phyloP scores from a whole-genome alignment of 1,140 invertebrate species.

The Oncopeltus fasciatus region DNA sequence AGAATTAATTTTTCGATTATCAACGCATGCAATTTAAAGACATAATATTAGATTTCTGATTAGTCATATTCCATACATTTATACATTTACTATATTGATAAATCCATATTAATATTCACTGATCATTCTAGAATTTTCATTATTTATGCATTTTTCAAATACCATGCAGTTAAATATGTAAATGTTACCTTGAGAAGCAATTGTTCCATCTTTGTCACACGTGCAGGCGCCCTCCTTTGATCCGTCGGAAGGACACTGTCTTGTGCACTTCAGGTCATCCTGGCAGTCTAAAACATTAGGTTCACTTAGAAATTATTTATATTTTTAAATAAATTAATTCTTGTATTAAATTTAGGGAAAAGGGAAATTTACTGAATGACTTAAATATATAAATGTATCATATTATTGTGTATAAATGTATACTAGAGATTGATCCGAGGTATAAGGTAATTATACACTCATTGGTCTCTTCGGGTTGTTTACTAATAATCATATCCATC shows the following conservation, averaged over 20 bases:
- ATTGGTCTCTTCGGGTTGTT: no score
- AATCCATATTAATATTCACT: background rate
- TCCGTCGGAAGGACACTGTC: conserved; percentile 13
- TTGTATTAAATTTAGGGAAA: no score
- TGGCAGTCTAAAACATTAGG: conserved; percentile 15
- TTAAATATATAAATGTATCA: no score
- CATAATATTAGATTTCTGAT: background rate
- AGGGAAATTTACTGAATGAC: no score
- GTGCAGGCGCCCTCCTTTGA: conserved; percentile 7
- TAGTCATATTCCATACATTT: background rate
- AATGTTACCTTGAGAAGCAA: conserved; percentile 11
- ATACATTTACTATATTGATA: background rate
- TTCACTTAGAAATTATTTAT: no score
- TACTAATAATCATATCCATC: no score
- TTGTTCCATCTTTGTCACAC: conserved; percentile 4
- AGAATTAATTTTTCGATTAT: no score
- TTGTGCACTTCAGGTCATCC: conserved; percentile 14
- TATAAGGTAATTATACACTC: no score
- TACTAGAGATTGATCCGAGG: no score
- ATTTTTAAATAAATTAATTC: no score
- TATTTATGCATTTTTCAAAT: no score
- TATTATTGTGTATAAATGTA: no score
- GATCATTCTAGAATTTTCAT: background rate
- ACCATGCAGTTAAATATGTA: background rate
- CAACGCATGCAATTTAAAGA: background rate